Conservation (phyloP, 2,113 vertebrate species). For the Mesitornis unicolor region DNA sequence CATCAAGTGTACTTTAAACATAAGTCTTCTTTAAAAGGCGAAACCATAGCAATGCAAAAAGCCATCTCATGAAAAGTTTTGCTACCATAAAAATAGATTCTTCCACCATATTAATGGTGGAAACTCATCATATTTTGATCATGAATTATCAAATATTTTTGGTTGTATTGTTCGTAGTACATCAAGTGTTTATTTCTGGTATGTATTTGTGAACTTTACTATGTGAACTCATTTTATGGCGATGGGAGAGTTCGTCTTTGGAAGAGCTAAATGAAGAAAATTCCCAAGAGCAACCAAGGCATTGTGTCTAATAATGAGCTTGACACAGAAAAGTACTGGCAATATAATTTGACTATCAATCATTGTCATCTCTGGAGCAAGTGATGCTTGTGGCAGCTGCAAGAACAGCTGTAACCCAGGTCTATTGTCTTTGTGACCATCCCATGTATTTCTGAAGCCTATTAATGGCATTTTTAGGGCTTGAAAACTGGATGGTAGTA, state of each 20-base stretch:
- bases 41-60: not conserved
- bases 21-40: not conserved
- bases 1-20: not conserved
- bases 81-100: not conserved
- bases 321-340: conserved; percentile 70
- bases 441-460: conserved; percentile 14
- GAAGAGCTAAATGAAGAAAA: not conserved
- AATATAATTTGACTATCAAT: conserved; percentile 72
- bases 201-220: not conserved
- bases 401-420: conserved; percentile 67
- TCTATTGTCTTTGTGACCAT: conserved; percentile 54
- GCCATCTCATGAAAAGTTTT: not conserved
- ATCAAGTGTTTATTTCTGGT: not conserved
- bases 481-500: conserved; percentile 19
- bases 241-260: not conserved
- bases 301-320: conserved; percentile 52
- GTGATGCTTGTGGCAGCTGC: conserved; percentile 67
- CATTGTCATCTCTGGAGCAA: conserved; percentile 50
- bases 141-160: not conserved
- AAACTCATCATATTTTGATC: not conserved
- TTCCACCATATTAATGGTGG: not conserved
- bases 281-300: conserved; percentile 25
- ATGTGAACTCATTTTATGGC: not conserved
- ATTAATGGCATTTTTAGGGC: conserved; percentile 46
- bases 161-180: not conserved